Conservation (phyloP, 2,797 vertebrate genomes). For the Malurus splendens region DNA sequence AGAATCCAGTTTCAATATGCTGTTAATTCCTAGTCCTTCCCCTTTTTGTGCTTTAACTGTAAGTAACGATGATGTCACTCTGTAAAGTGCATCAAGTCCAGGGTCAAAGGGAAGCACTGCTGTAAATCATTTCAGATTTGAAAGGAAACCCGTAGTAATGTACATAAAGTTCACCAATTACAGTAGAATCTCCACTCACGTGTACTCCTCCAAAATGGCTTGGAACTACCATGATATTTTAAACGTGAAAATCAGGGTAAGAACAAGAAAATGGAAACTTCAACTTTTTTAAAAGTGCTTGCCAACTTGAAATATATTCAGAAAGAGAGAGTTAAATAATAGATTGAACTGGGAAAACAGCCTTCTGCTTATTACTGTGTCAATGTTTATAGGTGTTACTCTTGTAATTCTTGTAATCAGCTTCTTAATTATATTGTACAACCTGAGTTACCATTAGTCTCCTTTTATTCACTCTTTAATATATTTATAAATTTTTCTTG, state of each 20-base stretch:
- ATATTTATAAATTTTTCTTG: background rate
- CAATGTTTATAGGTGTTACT: background rate
- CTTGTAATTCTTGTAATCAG: background rate
- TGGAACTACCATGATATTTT: background rate
- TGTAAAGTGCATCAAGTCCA: background rate
- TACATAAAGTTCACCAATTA: background rate
- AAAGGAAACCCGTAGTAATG: background rate
- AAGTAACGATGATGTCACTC: background rate
- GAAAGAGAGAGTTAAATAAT: background rate
- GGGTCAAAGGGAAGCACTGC: background rate
- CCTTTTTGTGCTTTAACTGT: background rate
- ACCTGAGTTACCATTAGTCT: background rate
- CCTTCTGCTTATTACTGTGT: background rate
- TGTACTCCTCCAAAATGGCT: accelerated
- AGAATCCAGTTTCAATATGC: background rate
- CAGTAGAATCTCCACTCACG: background rate
- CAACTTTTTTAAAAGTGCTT: background rate
- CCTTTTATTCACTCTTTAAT: background rate
- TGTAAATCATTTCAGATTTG: background rate
- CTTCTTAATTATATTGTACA: background rate
- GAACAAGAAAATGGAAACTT: background rate
- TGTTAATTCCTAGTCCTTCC: background rate
- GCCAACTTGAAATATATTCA: background rate
- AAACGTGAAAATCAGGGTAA: background rate
- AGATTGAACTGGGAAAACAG: background rate